Conservation (phyloP, 2,888 invertebrate genomes). For the Drosophila mettleri region DNA sequence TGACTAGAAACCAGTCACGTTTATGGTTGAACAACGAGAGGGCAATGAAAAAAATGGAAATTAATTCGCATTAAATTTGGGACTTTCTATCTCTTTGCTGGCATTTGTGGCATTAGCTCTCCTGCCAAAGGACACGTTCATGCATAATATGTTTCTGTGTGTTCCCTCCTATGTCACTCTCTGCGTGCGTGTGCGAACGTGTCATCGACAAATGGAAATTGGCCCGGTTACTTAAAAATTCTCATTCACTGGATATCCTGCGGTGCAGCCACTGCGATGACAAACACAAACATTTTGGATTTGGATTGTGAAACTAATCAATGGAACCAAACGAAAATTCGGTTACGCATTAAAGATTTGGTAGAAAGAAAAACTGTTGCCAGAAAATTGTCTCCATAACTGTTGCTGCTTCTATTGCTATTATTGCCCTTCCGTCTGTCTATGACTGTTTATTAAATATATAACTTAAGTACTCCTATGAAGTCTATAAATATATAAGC, state of each 20-base stretch:
- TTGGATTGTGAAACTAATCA: slow-evolving; percentile 18
- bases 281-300: slow-evolving; percentile 20
- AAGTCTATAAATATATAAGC: too few relatives aligned
- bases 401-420: too few relatives aligned
- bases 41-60: slow-evolving; percentile 45
- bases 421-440: too few relatives aligned
- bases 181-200: slow-evolving; percentile 42
- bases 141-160: slow-evolving; percentile 45
- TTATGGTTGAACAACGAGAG: slow-evolving; percentile 24
- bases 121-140: slow-evolving; percentile 72
- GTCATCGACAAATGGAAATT: slow-evolving; percentile 58
- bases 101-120: slow-evolving; percentile 63
- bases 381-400: too few relatives aligned
- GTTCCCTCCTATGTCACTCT: slow-evolving; percentile 2
- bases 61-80: slow-evolving; percentile 74
- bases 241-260: slow-evolving; percentile 51
- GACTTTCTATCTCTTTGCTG: slow-evolving; percentile 15
- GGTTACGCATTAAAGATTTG: slow-evolving; percentile 21
- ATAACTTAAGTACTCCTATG: too few relatives aligned
- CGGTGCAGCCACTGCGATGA: slow-evolving; percentile 25
- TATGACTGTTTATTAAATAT: too few relatives aligned
- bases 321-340: slow-evolving; percentile 18
- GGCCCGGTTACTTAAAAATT: slow-evolving; percentile 39
- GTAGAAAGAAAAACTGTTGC: background rate
- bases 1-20: slow-evolving; percentile 54